These are phyloP conservation scores for Hyles lineata DNA, from an alignment of 2,888 invertebrate species.

Conservation along the genomic window DNA sequence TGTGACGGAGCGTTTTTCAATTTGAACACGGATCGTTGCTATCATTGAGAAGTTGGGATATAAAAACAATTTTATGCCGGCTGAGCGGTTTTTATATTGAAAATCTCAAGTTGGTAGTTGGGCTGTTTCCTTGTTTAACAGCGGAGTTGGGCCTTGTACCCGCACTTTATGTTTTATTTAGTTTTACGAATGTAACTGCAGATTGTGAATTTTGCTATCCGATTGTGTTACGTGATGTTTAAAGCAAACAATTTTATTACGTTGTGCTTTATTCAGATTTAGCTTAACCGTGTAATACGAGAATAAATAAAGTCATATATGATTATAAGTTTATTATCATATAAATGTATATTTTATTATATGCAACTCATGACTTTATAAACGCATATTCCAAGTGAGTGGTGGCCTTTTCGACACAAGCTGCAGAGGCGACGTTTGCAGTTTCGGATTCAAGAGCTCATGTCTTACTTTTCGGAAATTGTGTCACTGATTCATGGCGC, in stretches of 20 bases:
- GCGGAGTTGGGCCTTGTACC: background rate
- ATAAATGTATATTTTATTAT: too few species aligned
- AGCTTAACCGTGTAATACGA: too few species aligned
- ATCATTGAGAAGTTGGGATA: constrained; percentile 36
- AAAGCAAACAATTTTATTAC: background rate
- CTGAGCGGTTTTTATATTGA: constrained; percentile 23
- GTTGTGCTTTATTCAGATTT: too few species aligned
- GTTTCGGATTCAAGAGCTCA: too few species aligned
- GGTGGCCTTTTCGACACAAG: too few species aligned
- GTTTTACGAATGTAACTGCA: background rate
- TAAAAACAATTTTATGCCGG: constrained; percentile 27
- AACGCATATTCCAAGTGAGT: too few species aligned
- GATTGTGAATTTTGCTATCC: background rate
- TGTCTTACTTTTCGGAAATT: too few species aligned
- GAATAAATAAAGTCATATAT: too few species aligned
- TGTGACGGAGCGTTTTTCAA: constrained; percentile 56
- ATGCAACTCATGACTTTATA: too few species aligned
- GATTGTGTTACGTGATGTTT: background rate
- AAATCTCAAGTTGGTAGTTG: constrained; percentile 13
- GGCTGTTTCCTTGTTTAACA: constrained; percentile 10
- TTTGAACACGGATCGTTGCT: constrained; percentile 71
- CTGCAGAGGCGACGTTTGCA: too few species aligned
- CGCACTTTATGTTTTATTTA: background rate
- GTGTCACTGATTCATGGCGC: too few species aligned
- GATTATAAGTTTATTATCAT: too few species aligned